A percentile compares a stretch with the other conserved stretches of the same genome.
Evolutionary conservation across 2,113 vertebrate genomes (phyloP).

Genomic region (Etheostoma spectabile): DNA sequence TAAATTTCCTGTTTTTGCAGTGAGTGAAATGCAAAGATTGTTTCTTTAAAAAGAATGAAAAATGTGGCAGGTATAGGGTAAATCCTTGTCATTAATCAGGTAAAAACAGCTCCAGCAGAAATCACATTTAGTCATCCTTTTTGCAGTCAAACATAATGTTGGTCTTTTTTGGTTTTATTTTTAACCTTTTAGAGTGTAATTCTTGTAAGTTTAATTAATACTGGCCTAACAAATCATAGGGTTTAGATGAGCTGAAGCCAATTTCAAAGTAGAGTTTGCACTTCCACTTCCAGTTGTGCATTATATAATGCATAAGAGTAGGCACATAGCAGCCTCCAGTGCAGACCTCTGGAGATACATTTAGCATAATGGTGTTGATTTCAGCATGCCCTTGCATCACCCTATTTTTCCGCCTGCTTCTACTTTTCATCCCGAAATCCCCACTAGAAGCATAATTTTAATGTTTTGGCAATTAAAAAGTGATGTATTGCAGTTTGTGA

Average conservation of each 20-base stretch:
- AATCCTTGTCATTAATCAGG: no score
- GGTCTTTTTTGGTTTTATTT: no score
- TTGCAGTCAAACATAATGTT: no score
- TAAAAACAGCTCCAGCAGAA: no score
- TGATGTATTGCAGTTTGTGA: constrained; percentile 60
- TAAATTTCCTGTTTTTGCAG: not conserved
- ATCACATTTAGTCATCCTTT: no score
- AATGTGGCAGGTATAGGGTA: no score
- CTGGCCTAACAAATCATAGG: not conserved
- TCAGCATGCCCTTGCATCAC: constrained; percentile 31
- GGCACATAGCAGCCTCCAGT: not conserved
- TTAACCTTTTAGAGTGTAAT: not conserved
- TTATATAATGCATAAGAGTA: constrained; percentile 18
- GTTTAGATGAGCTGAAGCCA: not conserved
- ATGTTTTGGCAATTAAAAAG: constrained; percentile 57
- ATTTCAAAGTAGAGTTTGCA: not conserved
- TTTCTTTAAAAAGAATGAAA: no score
- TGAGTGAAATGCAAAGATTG: not conserved
- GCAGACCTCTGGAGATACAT: constrained; percentile 41
- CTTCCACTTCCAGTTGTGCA: not conserved
- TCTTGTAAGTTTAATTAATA: not conserved
- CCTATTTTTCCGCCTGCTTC: constrained; percentile 34
- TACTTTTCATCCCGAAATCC: constrained; percentile 47
- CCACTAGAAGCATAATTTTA: constrained; percentile 51
- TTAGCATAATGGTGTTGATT: constrained; percentile 41